Evolutionary conservation across 1,140 invertebrate species (phyloP).

Genomic region (Neelides sp.): DNA sequence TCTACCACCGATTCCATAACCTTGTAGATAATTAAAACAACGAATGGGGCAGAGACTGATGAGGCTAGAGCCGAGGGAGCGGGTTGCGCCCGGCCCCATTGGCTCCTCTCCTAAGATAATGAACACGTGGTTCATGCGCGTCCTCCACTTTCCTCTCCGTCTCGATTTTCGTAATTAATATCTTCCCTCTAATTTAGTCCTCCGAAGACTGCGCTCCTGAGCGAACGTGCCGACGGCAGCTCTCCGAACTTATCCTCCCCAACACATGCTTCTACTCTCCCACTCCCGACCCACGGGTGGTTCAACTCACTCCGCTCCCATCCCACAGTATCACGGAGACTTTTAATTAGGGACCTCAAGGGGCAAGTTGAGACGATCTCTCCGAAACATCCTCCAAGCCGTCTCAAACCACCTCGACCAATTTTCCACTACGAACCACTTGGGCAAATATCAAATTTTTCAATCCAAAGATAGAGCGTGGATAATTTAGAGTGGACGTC

Average conservation of each 20-base stretch:
- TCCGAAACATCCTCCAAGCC: too few species aligned
- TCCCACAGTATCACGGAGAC: too few species aligned
- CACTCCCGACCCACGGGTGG: too few species aligned
- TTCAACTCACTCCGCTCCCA: too few species aligned
- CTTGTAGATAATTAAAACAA: slow-evolving; percentile 31
- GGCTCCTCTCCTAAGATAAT: slow-evolving; percentile 25
- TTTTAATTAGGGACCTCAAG: too few species aligned
- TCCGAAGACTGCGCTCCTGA: slow-evolving; percentile 18
- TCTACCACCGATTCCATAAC: slow-evolving; percentile 22
- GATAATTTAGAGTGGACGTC: too few species aligned
- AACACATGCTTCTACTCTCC: slow-evolving; percentile 5
- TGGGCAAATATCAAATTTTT: too few species aligned
- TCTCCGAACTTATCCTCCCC: slow-evolving; percentile 1
- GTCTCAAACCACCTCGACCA: too few species aligned
- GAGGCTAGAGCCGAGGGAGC: slow-evolving; percentile 13
- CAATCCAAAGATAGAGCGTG: too few species aligned
- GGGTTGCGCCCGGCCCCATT: slow-evolving; percentile 16
- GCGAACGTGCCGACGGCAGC: slow-evolving; percentile 18
- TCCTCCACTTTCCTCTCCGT: slow-evolving; percentile 10
- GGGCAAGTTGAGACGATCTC: too few species aligned
- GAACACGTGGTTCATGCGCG: slow-evolving; percentile 31
- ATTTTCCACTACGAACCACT: too few species aligned
- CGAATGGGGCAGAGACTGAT: slow-evolving; percentile 21
- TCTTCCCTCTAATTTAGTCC: slow-evolving; percentile 25
- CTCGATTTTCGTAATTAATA: slow-evolving; percentile 29